Evolutionary conservation across 1,140 invertebrate genomes (phyloP).

Genomic region (Drosophila repleta): DNA sequence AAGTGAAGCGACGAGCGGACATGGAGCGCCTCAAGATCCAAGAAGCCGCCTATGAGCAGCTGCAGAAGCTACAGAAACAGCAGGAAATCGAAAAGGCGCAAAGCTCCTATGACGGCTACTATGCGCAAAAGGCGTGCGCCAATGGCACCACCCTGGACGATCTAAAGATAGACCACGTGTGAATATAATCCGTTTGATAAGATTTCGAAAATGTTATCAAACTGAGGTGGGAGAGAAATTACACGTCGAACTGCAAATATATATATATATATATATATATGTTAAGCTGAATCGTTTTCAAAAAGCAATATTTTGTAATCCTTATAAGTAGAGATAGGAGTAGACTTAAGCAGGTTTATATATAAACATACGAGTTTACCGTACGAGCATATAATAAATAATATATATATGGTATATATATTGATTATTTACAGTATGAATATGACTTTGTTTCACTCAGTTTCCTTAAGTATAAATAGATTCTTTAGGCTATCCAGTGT

Average conservation of each 20-base stretch:
- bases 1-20: slow-evolving; percentile 59
- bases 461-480: slow-evolving; percentile 58
- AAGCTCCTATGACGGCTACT: slow-evolving; percentile 71
- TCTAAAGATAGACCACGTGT: slow-evolving; percentile 67
- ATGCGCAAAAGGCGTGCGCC: slow-evolving; percentile 60
- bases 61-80: slow-evolving; percentile 64
- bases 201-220: slow-evolving; percentile 41
- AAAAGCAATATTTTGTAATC: slow-evolving; percentile 58
- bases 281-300: background rate
- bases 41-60: slow-evolving; percentile 72
- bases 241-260: slow-evolving; percentile 19
- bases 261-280: no score
- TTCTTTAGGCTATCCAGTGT: slow-evolving; percentile 60
- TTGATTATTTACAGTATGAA: background rate
- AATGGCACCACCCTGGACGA: slow-evolving; percentile 58
- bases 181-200: slow-evolving; percentile 21
- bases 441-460: slow-evolving; percentile 4
- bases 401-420: slow-evolving; percentile 13
- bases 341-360: slow-evolving; percentile 23
- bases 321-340: slow-evolving; percentile 14
- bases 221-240: no score
- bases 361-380: background rate
- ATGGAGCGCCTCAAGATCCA: slow-evolving; percentile 69
- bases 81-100: slow-evolving; percentile 73
- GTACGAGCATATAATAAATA: slow-evolving; percentile 13